Evolutionary conservation across 2,797 vertebrate species (phyloP).

Genomic region (Tragopan temminckii): DNA sequence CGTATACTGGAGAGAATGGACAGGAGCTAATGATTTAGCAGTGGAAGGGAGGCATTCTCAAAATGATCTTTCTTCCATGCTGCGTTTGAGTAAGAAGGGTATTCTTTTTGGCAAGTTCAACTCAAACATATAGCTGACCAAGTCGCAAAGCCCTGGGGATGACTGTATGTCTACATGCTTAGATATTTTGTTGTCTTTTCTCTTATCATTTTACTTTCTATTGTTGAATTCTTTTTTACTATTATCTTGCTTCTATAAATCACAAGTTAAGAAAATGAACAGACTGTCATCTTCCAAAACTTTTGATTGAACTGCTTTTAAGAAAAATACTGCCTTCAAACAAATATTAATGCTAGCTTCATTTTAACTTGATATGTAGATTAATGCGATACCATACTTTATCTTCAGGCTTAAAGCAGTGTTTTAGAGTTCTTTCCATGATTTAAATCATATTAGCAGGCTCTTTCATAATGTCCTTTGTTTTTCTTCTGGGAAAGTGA

Average conservation of each 20-base stretch:
- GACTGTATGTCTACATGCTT: rapidly evolving
- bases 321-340: not conserved
- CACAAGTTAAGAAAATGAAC: not conserved
- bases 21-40: not conserved
- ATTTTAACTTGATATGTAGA: not conserved
- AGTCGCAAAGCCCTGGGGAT: not conserved
- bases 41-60: not conserved
- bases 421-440: not conserved
- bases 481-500: not conserved
- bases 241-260: not conserved
- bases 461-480: not conserved
- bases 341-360: not conserved
- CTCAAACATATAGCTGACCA: not conserved
- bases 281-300: not conserved
- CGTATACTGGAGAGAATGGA: not conserved
- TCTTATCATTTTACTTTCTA: not conserved
- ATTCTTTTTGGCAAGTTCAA: not conserved
- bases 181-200: not conserved
- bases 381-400: not conserved
- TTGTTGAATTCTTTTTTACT: not conserved
- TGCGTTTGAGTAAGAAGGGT: not conserved
- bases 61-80: not conserved
- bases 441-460: not conserved
- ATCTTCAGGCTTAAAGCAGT: not conserved
- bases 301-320: not conserved